Evolutionary conservation across 2,113 vertebrate species (phyloP).

Genomic region (Tautogolabrus adspersus): DNA sequence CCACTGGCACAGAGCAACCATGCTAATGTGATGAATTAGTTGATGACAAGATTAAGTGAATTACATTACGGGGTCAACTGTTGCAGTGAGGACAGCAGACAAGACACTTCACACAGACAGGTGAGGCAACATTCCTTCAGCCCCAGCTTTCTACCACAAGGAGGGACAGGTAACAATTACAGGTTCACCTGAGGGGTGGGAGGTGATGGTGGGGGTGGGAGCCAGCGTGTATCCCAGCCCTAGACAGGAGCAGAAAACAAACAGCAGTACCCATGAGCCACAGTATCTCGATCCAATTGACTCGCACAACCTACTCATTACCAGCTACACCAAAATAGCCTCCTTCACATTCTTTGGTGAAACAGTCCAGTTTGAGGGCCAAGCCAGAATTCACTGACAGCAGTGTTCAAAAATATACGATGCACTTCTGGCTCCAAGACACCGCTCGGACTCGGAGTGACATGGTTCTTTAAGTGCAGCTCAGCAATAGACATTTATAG

Average conservation of each 20-base stretch:
- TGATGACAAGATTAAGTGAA: conserved; percentile 36
- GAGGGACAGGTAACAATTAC: not conserved
- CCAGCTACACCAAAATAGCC: conserved; percentile 59
- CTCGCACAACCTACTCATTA: conserved; percentile 57
- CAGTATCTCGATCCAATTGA: conserved; percentile 34
- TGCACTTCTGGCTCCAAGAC: conserved; percentile 15
- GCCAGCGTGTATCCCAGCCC: not conserved
- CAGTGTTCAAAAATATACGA: conserved; percentile 45
- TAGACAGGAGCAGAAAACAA: conserved; percentile 1
- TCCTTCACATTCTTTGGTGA: conserved; percentile 56
- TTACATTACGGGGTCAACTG: conserved; percentile 30
- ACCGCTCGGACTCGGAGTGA: conserved; percentile 6
- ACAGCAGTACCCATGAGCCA: conserved; percentile 22
- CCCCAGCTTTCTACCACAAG: conserved; percentile 1
- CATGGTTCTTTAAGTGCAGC: not conserved
- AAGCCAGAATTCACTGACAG: conserved; percentile 46
- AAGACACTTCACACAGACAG: conserved; percentile 13
- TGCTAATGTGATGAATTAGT: conserved; percentile 29
- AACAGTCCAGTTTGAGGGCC: conserved; percentile 42
- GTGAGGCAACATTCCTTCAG: conserved; percentile 35
- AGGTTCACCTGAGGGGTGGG: conserved; percentile 18
- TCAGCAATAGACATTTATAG: not conserved
- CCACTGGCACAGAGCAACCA: conserved; percentile 26
- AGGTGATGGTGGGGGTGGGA: not conserved
- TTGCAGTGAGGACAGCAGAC: conserved; percentile 20